Conservation (phyloP, 2,888 invertebrate species). For the Teleogryllus oceanicus region DNA sequence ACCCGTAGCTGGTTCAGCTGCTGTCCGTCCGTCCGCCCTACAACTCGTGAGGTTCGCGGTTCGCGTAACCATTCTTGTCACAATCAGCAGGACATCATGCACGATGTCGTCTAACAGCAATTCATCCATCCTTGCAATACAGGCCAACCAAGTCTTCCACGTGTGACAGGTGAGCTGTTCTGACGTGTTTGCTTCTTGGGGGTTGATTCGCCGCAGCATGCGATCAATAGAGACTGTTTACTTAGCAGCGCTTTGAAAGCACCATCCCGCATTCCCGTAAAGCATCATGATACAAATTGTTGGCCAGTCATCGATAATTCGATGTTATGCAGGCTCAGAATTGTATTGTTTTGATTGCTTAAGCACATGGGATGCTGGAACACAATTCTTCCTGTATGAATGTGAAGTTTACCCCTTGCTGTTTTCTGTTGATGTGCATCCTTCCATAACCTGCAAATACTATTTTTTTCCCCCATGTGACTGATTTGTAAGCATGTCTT, state of each 20-base stretch:
- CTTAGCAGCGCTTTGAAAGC: background rate
- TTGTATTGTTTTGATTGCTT: too few relatives aligned
- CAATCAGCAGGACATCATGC: background rate
- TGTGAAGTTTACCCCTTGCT: too few relatives aligned
- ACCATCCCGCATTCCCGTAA: background rate
- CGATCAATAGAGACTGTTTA: slow-evolving; percentile 3
- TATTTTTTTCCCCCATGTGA: too few relatives aligned
- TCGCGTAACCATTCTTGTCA: background rate
- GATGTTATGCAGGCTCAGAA: too few relatives aligned
- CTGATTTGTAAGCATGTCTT: too few relatives aligned
- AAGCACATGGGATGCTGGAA: too few relatives aligned
- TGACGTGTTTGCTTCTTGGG: background rate
- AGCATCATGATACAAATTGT: too few relatives aligned
- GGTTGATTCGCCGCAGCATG: background rate
- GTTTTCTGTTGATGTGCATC: too few relatives aligned
- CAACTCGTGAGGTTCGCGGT: background rate
- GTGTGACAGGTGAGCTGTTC: slow-evolving; percentile 18
- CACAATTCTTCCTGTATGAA: too few relatives aligned
- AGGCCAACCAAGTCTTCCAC: background rate
- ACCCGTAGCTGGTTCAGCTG: background rate
- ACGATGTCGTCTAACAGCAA: background rate
- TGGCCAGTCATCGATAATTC: too few relatives aligned
- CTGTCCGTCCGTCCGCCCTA: background rate
- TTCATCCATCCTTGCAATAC: background rate
- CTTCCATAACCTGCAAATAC: too few relatives aligned